Percentiles rank a stretch among this genome's conserved stretches.
phyloP scores from a whole-genome alignment of 2,888 invertebrate genomes.

The Nymphalis urticae region DNA sequence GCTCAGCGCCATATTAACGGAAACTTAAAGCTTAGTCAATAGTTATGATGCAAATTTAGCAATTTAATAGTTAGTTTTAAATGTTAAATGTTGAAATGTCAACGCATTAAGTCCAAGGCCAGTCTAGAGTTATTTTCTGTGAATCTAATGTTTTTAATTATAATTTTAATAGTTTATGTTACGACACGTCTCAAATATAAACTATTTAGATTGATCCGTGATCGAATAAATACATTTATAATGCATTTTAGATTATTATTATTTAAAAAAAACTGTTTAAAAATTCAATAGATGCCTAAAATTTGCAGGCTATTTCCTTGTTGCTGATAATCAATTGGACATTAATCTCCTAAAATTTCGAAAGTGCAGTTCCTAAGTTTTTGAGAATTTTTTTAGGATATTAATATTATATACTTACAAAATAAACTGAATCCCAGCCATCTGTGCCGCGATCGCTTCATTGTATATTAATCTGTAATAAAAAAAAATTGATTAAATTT shows the following conservation, averaged over 20 bases:
- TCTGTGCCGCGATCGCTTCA: conserved; percentile 74
- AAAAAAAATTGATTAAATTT: conserved; percentile 35
- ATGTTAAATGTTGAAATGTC: conserved; percentile 17
- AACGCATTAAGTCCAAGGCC: conserved; percentile 21
- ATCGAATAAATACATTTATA: too few relatives aligned
- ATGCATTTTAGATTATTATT: too few relatives aligned
- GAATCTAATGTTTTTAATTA: background rate
- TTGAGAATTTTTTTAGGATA: background rate
- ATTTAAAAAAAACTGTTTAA: too few relatives aligned
- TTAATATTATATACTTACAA: conserved; percentile 57
- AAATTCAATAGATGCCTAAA: too few relatives aligned
- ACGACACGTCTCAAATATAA: too few relatives aligned
- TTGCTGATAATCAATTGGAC: too few relatives aligned
- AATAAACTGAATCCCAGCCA: conserved; percentile 67
- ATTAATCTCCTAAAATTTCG: too few relatives aligned
- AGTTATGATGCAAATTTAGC: conserved; percentile 1
- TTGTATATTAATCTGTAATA: conserved; percentile 64
- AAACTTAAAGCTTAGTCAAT: background rate
- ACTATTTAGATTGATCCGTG: too few relatives aligned
- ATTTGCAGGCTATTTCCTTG: too few relatives aligned
- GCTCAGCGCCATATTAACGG: background rate
- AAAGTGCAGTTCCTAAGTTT: too few relatives aligned
- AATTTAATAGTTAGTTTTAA: conserved; percentile 11
- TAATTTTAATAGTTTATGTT: too few relatives aligned
- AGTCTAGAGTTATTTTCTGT: background rate